These are phyloP conservation scores for Plemyria rubiginata DNA, from an alignment of 2,888 invertebrate species.

Conservation along the genomic window DNA sequence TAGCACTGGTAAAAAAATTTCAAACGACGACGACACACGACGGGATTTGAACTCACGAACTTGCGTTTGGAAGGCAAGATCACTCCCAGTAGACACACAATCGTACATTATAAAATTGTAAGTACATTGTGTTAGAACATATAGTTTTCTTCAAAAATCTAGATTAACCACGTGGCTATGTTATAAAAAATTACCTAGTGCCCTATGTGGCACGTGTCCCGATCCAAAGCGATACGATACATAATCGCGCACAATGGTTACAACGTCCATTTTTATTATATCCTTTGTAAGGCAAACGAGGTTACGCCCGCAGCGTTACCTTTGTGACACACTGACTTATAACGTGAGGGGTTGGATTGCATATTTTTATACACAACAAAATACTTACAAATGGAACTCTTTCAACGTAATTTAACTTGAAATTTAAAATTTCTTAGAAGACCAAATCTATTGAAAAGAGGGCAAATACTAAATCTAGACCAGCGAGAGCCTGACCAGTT, in stretches of 20 bases:
- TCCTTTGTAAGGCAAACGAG: conserved; percentile 65
- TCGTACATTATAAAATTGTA: too few relatives aligned
- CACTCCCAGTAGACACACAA: too few relatives aligned
- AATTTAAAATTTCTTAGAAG: too few relatives aligned
- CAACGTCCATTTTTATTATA: conserved; percentile 62
- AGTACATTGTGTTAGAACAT: too few relatives aligned
- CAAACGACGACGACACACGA: too few relatives aligned
- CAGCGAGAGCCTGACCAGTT: too few relatives aligned
- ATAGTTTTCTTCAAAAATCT: background rate
- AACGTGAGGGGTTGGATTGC: conserved; percentile 36
- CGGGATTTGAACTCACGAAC: too few relatives aligned
- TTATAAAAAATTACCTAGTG: conserved; percentile 18
- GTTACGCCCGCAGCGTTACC: conserved; percentile 45
- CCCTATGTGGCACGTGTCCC: conserved; percentile 29
- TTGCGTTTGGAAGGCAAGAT: too few relatives aligned
- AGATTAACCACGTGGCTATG: background rate
- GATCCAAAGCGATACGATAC: conserved; percentile 27
- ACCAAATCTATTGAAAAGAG: too few relatives aligned
- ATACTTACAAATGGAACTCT: background rate
- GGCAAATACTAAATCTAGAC: too few relatives aligned
- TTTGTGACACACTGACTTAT: conserved; percentile 36
- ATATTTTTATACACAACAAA: conserved; percentile 9
- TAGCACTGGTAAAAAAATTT: too few relatives aligned
- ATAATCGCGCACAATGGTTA: conserved; percentile 33
- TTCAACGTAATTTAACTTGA: background rate